phyloP scores from a whole-genome alignment of 1,140 invertebrate species.

The Myzus persicae region DNA sequence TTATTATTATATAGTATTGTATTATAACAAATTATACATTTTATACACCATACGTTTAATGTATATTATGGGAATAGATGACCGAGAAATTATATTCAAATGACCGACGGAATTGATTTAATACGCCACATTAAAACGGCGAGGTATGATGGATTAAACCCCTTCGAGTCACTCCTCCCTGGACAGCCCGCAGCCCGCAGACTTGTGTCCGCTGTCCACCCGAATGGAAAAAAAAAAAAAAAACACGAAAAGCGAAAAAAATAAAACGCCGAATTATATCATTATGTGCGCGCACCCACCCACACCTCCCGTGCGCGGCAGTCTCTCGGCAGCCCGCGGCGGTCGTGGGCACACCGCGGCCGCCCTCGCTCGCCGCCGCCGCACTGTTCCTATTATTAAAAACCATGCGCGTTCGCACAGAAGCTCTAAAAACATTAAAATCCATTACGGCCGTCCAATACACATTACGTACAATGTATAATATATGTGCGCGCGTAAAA shows the following conservation, averaged over 20 bases:
- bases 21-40: no score
- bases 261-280: background rate
- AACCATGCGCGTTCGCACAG: slow-evolving; percentile 22
- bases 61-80: no score
- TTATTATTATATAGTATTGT: no score
- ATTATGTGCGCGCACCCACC: background rate
- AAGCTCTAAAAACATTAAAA: slow-evolving; percentile 39
- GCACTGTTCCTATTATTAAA: slow-evolving; percentile 10
- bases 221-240: background rate
- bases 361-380: background rate
- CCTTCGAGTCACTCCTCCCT: no score
- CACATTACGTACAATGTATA: background rate
- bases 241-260: background rate
- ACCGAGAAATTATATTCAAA: no score
- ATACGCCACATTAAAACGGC: no score
- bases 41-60: no score
- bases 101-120: no score
- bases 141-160: no score
- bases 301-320: background rate
- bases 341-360: slow-evolving; percentile 8
- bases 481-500: background rate
- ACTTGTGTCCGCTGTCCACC: background rate
- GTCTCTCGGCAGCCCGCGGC: background rate
- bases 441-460: slow-evolving; percentile 8
- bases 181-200: background rate